Percentiles rank a stretch among this genome's conserved stretches.
These are phyloP conservation scores for Nemurella pictetii DNA, from an alignment of 2,888 invertebrate genomes.

Conservation along the genomic window DNA sequence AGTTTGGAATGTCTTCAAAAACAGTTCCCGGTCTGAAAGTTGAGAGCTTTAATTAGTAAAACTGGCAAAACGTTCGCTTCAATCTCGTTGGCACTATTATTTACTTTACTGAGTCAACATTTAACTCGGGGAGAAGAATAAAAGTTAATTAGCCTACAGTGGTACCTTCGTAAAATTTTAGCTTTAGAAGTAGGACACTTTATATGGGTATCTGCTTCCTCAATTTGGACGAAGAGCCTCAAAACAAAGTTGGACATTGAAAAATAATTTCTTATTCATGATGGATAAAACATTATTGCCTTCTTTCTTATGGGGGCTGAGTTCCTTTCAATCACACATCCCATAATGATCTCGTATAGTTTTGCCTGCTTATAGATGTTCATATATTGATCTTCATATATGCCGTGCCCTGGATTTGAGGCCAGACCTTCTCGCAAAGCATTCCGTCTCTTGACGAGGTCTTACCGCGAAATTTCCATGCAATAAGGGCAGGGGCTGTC, in stretches of 20 bases:
- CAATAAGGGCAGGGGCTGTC: background rate
- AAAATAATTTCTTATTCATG: no score
- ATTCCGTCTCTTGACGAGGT: background rate
- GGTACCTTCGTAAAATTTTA: background rate
- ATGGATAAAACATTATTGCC: no score
- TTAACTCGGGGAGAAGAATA: background rate
- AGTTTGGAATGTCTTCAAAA: background rate
- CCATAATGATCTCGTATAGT: no score
- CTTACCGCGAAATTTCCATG: slow-evolving; percentile 8
- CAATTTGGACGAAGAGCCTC: no score
- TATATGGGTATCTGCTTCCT: no score
- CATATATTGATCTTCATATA: background rate
- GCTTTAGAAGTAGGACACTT: background rate
- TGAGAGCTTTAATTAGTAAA: background rate
- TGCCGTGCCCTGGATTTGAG: background rate
- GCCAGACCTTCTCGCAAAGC: background rate
- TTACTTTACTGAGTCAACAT: background rate
- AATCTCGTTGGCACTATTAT: background rate
- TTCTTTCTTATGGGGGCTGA: no score
- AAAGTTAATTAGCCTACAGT: background rate
- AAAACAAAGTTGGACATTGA: no score
- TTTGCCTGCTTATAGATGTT: background rate
- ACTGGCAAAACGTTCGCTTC: background rate
- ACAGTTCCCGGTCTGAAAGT: background rate
- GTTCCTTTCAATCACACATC: no score